Conservation (phyloP, 2,888 invertebrate genomes). For the Ennomos erosarius region DNA sequence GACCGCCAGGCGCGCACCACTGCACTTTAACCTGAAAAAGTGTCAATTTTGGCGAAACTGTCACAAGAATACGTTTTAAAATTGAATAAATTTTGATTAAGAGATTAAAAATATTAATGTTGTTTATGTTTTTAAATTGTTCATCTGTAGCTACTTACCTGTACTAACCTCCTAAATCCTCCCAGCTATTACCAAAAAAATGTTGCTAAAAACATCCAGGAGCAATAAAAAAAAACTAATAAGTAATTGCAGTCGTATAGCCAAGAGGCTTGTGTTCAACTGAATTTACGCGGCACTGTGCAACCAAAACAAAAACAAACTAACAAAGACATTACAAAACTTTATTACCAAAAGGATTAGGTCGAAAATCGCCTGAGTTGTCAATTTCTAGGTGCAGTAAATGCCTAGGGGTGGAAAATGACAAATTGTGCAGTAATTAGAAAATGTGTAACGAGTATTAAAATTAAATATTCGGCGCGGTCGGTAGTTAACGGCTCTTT, state of each 20-base stretch:
- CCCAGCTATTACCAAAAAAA: no score
- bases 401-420: slow-evolving; percentile 37
- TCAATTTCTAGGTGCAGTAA: slow-evolving; percentile 10
- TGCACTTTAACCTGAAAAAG: no score
- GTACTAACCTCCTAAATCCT: no score
- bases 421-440: slow-evolving; percentile 44
- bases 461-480: slow-evolving; percentile 39
- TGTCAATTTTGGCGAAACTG: no score
- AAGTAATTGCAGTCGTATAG: slow-evolving; percentile 8
- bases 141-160: no score
- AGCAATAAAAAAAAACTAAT: not conserved
- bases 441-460: slow-evolving; percentile 41
- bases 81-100: no score
- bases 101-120: no score
- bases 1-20: no score
- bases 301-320: not conserved
- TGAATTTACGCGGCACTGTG: slow-evolving; percentile 16
- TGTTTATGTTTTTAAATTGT: no score
- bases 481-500: slow-evolving; percentile 36
- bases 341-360: not conserved
- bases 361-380: slow-evolving; percentile 11
- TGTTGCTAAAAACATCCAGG: no score
- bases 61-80: no score
- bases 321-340: not conserved
- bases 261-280: slow-evolving; percentile 1